These are phyloP conservation scores for Avahi laniger DNA, from an alignment of 2,797 vertebrate genomes.

Conservation along the genomic window DNA sequence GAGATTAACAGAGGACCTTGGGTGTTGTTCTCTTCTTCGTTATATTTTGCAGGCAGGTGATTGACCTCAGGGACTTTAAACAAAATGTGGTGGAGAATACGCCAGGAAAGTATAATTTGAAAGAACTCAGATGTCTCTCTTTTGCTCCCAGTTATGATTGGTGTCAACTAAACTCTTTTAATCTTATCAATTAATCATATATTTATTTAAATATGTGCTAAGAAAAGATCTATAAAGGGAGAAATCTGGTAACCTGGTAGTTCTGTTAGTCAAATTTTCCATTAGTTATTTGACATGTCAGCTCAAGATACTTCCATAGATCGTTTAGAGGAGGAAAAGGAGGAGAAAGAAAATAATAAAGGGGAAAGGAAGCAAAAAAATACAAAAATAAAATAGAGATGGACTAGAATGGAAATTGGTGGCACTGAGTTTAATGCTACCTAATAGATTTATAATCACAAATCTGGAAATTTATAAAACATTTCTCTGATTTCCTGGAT, in stretches of 20 bases:
- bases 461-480: background rate
- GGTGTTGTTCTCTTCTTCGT: background rate
- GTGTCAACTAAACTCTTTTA: constrained; percentile 37
- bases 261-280: constrained; percentile 29
- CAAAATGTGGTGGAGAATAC: background rate
- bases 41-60: background rate
- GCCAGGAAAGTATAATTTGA: background rate
- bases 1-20: background rate
- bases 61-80: background rate
- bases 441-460: background rate
- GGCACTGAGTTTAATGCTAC: background rate
- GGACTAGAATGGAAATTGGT: background rate
- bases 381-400: background rate
- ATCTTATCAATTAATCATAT: background rate
- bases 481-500: background rate
- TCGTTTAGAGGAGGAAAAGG: background rate
- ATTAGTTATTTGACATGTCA: background rate
- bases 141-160: background rate
- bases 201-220: constrained; percentile 47
- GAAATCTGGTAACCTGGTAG: background rate
- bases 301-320: background rate
- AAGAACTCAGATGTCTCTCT: background rate
- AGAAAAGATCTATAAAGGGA: background rate
- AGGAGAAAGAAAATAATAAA: background rate
- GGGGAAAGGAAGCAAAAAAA: background rate